phyloP scores from a whole-genome alignment of 2,113 vertebrate genomes.

The Typhlomys cinereus region DNA sequence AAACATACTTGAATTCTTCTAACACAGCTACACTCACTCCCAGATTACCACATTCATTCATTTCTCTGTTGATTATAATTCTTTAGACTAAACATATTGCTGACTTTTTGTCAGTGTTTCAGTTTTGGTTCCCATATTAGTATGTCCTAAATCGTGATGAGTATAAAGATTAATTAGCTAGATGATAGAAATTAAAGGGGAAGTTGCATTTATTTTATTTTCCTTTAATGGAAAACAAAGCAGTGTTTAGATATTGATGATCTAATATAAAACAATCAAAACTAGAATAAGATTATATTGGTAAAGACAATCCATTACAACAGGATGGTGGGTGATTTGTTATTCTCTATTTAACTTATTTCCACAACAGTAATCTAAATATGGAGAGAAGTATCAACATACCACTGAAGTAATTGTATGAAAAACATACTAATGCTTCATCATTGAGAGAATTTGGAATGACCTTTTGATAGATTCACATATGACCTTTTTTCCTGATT shows the following conservation, averaged over 20 bases:
- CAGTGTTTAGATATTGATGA: not conserved
- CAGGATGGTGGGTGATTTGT: rapidly evolving
- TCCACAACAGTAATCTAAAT: not conserved
- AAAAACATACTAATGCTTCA: not conserved
- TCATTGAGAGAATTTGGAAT: too few species aligned
- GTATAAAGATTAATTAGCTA: not conserved
- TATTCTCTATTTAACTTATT: not conserved
- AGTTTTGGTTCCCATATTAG: not conserved
- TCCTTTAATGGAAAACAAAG: not conserved
- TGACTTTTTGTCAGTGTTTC: not conserved
- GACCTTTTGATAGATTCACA: not conserved
- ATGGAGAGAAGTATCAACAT: not conserved
- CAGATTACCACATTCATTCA: not conserved
- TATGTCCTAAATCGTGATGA: not conserved
- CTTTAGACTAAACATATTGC: not conserved
- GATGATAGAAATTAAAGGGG: not conserved
- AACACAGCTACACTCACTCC: not conserved
- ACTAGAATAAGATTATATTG: not conserved
- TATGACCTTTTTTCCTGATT: not conserved
- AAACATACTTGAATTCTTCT: not conserved
- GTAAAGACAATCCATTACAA: not conserved
- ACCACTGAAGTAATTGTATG: not conserved
- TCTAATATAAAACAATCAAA: not conserved
- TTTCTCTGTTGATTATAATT: not conserved
- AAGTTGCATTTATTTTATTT: not conserved